Evolutionary conservation across 2,113 vertebrate species (phyloP), one percentile per base, ranked within the genome.

Genomic region (Lepisosteus oculatus): DNA sequence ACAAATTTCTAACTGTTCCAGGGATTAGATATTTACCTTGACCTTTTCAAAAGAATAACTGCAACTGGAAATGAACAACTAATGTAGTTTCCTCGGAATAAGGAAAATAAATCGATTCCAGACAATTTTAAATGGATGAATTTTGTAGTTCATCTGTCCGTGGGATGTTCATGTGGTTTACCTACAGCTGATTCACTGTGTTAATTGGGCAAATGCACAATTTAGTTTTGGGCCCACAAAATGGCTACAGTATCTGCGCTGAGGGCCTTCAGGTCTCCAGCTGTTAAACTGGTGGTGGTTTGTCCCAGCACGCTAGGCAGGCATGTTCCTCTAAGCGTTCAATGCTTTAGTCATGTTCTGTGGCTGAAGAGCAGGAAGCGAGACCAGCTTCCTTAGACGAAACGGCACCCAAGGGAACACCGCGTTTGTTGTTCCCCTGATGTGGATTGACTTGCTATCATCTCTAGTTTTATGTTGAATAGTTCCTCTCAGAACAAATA

Each of bases 321-420:
- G 43, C 65, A 61, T 67, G 43, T 73, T 43, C 62, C 67, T 67
- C 67, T 56, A 72, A 65, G 64, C 71, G 7, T 65, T 67, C 57
- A 17, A 69, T 69, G 69, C 72, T 77, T 77, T 77, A 63, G 70
- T 66, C 72, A 61, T 44, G 67, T 73, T 65, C 68, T 54, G 8
- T 44, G 69, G 69, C 72, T 70, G 70, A 73, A 71, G 59, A 70
- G 76, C 76, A 77, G 76, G 76, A 77, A 77, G 72, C 67, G 59
- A 68, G 72, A 63, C 62, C 56, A 7, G 12, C 61, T 51, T 73
- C 44, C 56, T 43, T 43, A 45, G 56, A 42, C 43, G 57, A 68
- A 55, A 67, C 51, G 43, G 43, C 63, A 15, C 55, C 68, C 56
- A 61, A 44, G 65, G 54, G 67, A 66, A 55, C 11, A 15, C 54